Evolutionary conservation across 2,888 invertebrate species (phyloP), one percentile per base, ranked within the genome.

Genomic region (Serrognathus titanus): DNA sequence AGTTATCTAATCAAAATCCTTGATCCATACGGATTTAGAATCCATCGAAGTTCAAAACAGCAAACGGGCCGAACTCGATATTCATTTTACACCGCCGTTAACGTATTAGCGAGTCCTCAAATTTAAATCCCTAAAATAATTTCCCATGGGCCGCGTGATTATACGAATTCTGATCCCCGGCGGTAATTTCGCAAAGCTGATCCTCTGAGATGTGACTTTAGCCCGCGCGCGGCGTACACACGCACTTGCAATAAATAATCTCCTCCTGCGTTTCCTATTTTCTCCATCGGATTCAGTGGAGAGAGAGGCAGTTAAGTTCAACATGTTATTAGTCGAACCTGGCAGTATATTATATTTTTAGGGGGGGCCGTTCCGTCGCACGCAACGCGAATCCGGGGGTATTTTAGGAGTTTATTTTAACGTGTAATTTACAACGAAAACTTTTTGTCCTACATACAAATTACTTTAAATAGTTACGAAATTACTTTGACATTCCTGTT

Each of bases 191-290:
- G 62, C 51, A 56, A 65, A 61, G 66, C 66, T 60, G 53, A 53
- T 55, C 60, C 58, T 39, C 46, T 41, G 46, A 49, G 36, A 53
- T 52, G 56, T 48, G 41, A 35, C 48, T 36, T 31, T 6, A 6
- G 24, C 51, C 47, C 49, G 7, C 20, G 12, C 43, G 16, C 16
- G 16, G 16, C 16, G 16, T 16, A 16, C 47, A 31, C 68, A 69
- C 69, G 68, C 68, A 67, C 66, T 63, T 62, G 60, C 67, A 60
- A 66, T 67, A 69, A 69, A 69, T 69, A 69, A 69, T 69, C 66
- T 65, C 61, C 13, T 13, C 35, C 9, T 12, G 24, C 16, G 66
- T 64, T 69, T 67, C 68, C 65, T 65, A 56, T 63, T 61, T 65
- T 64, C 59, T 57, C 62, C 65, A 59, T 55, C 58, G 66, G 65